Evolutionary conservation across 2,113 vertebrate genomes (phyloP), one percentile per base, ranked within the genome.

Genomic region (Siphamia tubifer): DNA sequence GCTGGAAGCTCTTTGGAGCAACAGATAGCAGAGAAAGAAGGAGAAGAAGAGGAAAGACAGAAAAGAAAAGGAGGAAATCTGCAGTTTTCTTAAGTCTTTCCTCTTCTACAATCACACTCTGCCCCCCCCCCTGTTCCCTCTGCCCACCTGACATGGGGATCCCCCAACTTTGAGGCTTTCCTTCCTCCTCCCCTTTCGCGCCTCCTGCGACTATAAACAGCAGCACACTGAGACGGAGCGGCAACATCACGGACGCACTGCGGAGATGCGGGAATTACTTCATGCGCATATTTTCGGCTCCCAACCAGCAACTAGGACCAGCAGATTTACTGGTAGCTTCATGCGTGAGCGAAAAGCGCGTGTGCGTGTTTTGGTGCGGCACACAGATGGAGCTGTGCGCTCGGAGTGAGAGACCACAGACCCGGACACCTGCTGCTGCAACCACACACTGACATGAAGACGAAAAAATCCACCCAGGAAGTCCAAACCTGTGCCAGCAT

Each of bases 1-100:
- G 32, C 58, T 62, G 28, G 45, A 68, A 49, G 65, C 48, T 68
- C 62, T 84, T 63, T 70, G 47, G 42, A 82, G 74, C 69, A 69
- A 74, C 71, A 81, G 69, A 63, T 65, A 56, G 40, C 36, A 34
- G 69, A 66, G 51, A 25, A 10, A 20, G 39, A 21, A 42, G 35
- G 15, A 28, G 36, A 27, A 42, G 16, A 10, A 64, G 38, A 48
- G 62, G 32, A 56, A 42, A 24, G 49, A 31, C 30, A 58, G 35
- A 32, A 52, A 51, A 44, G 52, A 19, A 34, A 8, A 16, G 23
- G 15, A 31, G 49, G 10, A 19, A 5, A 40, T n/a, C 30, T 49
- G 8, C 39, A 42, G 23, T 32, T 30, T 15, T 30, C 21, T 51
- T 39, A 72, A 36, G 34, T 47, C 44, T 48, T 34, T 73, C 52